phyloP scores from a whole-genome alignment of 1,140 invertebrate genomes.

The Liolophura sinensis region DNA sequence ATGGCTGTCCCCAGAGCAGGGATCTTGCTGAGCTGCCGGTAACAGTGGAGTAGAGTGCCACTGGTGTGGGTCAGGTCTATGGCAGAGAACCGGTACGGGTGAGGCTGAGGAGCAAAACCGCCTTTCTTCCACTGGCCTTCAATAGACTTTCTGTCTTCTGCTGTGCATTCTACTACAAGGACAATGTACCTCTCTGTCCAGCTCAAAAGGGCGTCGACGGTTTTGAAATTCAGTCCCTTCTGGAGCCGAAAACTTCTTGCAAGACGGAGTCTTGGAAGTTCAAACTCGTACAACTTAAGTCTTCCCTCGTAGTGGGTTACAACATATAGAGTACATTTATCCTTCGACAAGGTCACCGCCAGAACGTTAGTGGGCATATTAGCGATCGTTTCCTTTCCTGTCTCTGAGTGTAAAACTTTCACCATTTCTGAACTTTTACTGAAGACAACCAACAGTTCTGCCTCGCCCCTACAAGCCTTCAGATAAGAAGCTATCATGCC shows the following conservation, averaged over 20 bases:
- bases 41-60: conserved; percentile 30
- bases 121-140: conserved; percentile 32
- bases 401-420: not conserved
- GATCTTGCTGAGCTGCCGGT: conserved; percentile 33
- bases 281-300: no score
- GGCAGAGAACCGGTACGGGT: conserved; percentile 33
- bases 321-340: no score
- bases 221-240: conserved; percentile 23
- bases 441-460: not conserved
- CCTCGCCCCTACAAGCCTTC: no score
- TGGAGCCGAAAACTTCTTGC: conserved; percentile 19
- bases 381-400: not conserved
- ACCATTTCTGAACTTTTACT: not conserved
- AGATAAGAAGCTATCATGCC: no score
- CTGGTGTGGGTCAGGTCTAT: conserved; percentile 31
- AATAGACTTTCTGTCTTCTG: conserved; percentile 34
- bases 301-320: no score
- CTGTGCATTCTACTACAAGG: conserved; percentile 21
- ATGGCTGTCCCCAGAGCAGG: conserved; percentile 34
- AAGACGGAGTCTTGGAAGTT: no score
- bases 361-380: not conserved
- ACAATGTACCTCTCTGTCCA: conserved; percentile 30
- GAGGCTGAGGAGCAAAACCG: conserved; percentile 24
- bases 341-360: not conserved
- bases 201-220: conserved; percentile 25